Conservation (phyloP, 2,113 vertebrate genomes). For the Pogonocichla stellata region DNA sequence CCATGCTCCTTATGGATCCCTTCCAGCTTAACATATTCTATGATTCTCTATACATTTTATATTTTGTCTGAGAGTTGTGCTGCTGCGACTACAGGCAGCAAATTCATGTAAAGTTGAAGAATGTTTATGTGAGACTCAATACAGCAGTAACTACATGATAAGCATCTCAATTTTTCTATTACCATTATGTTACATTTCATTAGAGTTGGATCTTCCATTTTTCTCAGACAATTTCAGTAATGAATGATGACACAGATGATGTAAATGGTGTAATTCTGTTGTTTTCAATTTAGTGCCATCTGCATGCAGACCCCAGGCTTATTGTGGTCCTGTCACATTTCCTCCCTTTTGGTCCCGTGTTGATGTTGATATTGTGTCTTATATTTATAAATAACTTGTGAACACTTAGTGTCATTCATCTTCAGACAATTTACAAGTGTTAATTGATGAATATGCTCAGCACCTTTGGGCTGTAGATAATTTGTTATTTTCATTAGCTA, state of each 20-base stretch:
- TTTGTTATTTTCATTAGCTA: slow-evolving; percentile 6
- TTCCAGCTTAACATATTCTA: neutral
- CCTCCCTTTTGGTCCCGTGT: neutral
- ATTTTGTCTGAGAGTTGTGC: neutral
- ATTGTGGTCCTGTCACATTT: neutral
- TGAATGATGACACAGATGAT: neutral
- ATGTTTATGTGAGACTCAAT: neutral
- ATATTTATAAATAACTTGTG: neutral
- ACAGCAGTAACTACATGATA: neutral
- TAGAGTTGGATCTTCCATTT: neutral
- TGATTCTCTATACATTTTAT: neutral
- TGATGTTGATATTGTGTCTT: neutral
- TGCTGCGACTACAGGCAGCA: neutral
- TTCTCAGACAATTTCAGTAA: slow-evolving; percentile 7
- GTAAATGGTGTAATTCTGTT: neutral
- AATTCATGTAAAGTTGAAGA: neutral
- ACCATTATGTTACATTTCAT: neutral
- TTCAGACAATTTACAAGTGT: neutral
- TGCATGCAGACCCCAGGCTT: neutral
- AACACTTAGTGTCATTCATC: neutral
- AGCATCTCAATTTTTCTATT: neutral
- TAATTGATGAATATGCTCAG: neutral
- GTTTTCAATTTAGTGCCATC: neutral
- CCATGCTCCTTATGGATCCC: neutral
- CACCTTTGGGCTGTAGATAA: neutral